phyloP scores from a whole-genome alignment of 2,797 vertebrate genomes.

The Neosilurus hyrtlii region DNA sequence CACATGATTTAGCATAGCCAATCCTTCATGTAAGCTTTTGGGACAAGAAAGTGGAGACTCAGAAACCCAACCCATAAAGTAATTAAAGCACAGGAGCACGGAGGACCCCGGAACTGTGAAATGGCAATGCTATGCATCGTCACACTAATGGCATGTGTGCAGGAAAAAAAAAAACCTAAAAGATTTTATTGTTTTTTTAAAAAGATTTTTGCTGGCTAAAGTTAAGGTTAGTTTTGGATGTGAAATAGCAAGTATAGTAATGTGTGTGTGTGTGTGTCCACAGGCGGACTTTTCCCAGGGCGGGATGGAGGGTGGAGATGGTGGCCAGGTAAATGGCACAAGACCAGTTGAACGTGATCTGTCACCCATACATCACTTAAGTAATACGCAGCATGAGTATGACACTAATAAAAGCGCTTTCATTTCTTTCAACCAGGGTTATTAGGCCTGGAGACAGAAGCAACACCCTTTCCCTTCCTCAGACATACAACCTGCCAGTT shows the following conservation, averaged over 20 bases:
- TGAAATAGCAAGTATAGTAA: background rate
- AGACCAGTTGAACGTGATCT: background rate
- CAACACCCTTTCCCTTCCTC: conserved; percentile 49
- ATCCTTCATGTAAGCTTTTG: background rate
- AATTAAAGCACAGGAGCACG: background rate
- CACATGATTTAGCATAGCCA: background rate
- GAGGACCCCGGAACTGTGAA: background rate
- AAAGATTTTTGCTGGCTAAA: background rate
- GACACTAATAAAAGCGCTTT: background rate
- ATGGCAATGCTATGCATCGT: background rate
- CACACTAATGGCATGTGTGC: background rate
- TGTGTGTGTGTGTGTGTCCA: conserved; percentile 15
- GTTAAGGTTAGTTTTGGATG: background rate
- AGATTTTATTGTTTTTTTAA: no score
- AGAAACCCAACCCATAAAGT: background rate
- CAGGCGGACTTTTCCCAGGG: conserved; percentile 74
- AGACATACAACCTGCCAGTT: conserved; percentile 46
- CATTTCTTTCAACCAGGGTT: conserved; percentile 64
- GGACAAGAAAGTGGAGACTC: background rate
- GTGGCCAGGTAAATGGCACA: conserved; percentile 72
- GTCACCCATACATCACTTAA: background rate
- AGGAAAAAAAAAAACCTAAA: no score
- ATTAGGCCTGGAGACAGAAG: conserved; percentile 64
- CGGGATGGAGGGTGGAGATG: conserved; percentile 76
- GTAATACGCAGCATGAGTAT: background rate